Evolutionary conservation across 2,797 vertebrate genomes (phyloP), one percentile per base, ranked within the genome.

Genomic region (Paguma larvata): DNA sequence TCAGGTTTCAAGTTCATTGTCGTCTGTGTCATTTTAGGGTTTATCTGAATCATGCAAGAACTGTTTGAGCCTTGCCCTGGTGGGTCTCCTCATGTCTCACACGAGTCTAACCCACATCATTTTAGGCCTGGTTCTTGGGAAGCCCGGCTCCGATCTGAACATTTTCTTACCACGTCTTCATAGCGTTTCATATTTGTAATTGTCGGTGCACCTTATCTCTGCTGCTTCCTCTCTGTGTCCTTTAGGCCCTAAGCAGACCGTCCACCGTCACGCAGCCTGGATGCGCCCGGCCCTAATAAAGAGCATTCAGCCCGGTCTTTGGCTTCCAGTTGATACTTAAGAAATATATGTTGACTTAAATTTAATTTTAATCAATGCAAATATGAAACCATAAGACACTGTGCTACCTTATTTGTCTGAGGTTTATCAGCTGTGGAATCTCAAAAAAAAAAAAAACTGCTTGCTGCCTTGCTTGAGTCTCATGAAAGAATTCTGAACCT

Each of bases 61-160:
- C 11, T 2, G 9, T 87, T 27, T 62, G 32, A 38, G 51, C 21
- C 15, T 63, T 4, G 67, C n/a, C 38, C 48, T 6, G 48, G 5
- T 0, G 14, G 12, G 1, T 48, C 34, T 25, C 9, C 2, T 30
- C 19, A 2, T 1, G 5, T 27, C 13, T 30, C 72, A 19, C 16
- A 3, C 5, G 41, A 4, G 11, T 32, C 48, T 75, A 21, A 63
- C 14, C 25, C 10, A 14, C 1, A 0, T 10, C 27, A 0, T n/a
- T 34, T 32, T 21, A 2, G 4, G 27, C n/a, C 11, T 21, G 6
- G 25, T 48, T 13, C 0, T 30, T 41, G 14, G 11, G 7, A 3
- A 48, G 5, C 4, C 4, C 0, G 11, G 8, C 14, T 32, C 25
- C 12, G 11, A 51, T 12, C 3, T 0, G 10, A 14, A 2, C 6